Evolutionary conservation across 2,888 invertebrate genomes (phyloP), one percentile per base, ranked within the genome.

Genomic region (Volucella bombylans): DNA sequence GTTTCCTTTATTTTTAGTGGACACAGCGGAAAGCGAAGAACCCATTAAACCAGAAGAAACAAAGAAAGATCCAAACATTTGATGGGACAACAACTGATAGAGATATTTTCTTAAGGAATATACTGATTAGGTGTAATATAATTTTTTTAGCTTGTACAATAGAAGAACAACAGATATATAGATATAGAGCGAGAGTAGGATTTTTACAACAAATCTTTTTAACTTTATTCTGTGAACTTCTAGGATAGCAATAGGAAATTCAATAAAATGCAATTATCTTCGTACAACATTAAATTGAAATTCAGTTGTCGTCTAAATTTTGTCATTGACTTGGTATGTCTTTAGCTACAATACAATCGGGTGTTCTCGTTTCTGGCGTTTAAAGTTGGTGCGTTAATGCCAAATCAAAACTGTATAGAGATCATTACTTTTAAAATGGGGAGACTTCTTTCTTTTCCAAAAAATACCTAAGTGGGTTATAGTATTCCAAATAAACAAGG

Each of bases 1-100:
- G 80, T 65, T 69, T 80, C 88, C 86, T 86, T 77, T 87, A 88
- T 81, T 86, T 90, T n/a, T 90, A 94, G 93, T 92, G 92, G 95
- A 95, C 88, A 94, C 88, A 92, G 93, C 74, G 94, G 95, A 90
- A 94, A 95, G 79, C 61, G 89, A 89, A 69, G 89, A 89, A 50
- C 87, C 89, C n/a, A 87, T 86, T 2, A 88, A 88, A 74, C 50
- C 87, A 68, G 86, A 89, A 14, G 88, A 87, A 18, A 76, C 88
- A 78, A 91, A 91, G 87, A 91, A 91, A 87, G 91, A 91, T 87
- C 90, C 90, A 89, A 91, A 88, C 81, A 91, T 91, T 88, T 91
- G 91, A 91, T 90, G 90, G 89, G 91, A 90, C 87, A 88, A 90
- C 81, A 88, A 90, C 81, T 82, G 89, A 89, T 90, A 90, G 31